These are phyloP conservation scores for Mayetiola destructor DNA, from an alignment of 2,888 invertebrate genomes.

Conservation along the genomic window DNA sequence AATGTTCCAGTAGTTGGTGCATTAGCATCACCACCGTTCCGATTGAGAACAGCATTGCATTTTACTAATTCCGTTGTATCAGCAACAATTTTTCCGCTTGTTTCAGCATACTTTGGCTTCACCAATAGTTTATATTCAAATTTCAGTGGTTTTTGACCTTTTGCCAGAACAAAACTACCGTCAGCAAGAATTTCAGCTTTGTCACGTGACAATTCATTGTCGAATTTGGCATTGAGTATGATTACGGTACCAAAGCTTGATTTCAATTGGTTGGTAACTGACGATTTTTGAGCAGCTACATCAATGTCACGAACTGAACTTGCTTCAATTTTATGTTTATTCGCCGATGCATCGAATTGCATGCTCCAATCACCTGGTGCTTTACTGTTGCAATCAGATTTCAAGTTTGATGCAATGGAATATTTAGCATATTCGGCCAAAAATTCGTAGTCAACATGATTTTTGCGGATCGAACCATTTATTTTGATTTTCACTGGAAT, in stretches of 20 bases:
- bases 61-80: background rate
- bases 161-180: slow-evolving; percentile 24
- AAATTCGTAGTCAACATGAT: slow-evolving; percentile 41
- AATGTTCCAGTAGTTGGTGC: slow-evolving; percentile 31
- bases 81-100: slow-evolving; percentile 30
- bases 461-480: slow-evolving; percentile 43
- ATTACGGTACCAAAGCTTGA: slow-evolving; percentile 30
- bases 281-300: slow-evolving; percentile 26
- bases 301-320: slow-evolving; percentile 28
- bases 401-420: slow-evolving; percentile 39
- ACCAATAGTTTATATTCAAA: slow-evolving; percentile 11
- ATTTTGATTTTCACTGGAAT: slow-evolving; percentile 25
- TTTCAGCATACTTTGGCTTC: slow-evolving; percentile 32
- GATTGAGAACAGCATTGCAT: slow-evolving; percentile 35
- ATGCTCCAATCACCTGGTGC: slow-evolving; percentile 38
- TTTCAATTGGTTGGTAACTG: slow-evolving; percentile 25
- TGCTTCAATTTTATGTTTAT: slow-evolving; percentile 27
- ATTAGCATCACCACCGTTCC: slow-evolving; percentile 5
- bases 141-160: slow-evolving; percentile 24
- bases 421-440: slow-evolving; percentile 44
- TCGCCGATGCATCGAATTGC: slow-evolving; percentile 41
- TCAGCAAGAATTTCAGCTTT: slow-evolving; percentile 29
- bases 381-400: slow-evolving; percentile 33
- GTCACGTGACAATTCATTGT: slow-evolving; percentile 25
- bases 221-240: slow-evolving; percentile 28